phyloP scores from a whole-genome alignment of 2,797 vertebrate genomes.

The Hyperoplus lanceolatus region DNA sequence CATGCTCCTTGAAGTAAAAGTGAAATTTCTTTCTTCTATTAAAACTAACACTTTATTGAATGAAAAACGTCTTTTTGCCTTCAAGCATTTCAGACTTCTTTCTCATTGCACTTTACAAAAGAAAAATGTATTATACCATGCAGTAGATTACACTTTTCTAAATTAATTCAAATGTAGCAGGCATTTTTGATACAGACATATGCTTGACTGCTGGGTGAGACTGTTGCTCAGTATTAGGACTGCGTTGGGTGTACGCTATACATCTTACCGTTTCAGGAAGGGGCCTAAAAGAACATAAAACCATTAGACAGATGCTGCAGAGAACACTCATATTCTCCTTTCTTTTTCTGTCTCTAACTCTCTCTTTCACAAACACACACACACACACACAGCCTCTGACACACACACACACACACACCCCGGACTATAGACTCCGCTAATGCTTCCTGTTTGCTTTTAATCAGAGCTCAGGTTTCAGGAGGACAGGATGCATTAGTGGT shows the following conservation, averaged over 20 bases:
- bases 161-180: slow-evolving; percentile 13
- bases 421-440: slow-evolving; percentile 66
- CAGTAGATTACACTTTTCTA: slow-evolving; percentile 34
- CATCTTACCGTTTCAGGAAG: slow-evolving; percentile 50
- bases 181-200: slow-evolving; percentile 32
- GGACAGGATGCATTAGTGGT: slow-evolving; percentile 81
- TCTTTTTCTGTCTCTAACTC: slow-evolving; percentile 24
- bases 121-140: slow-evolving; percentile 26
- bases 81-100: not conserved
- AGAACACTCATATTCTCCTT: slow-evolving; percentile 61
- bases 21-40: not conserved
- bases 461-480: slow-evolving; percentile 87
- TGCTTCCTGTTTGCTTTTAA: slow-evolving; percentile 82
- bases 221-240: slow-evolving; percentile 20
- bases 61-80: slow-evolving; percentile 1
- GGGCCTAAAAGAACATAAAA: slow-evolving; percentile 64
- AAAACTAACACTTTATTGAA: slow-evolving; percentile 8
- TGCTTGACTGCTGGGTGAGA: not conserved
- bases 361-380: slow-evolving; percentile 40
- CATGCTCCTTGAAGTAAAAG: not conserved
- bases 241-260: not conserved
- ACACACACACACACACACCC: not conserved
- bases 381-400: slow-evolving; percentile 20
- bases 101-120: slow-evolving; percentile 8
- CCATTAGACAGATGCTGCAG: slow-evolving; percentile 61